A percentile compares a stretch with the other conserved stretches of the same genome.
Evolutionary conservation across 2,113 vertebrate genomes (phyloP).

Genomic region (Lycocorax pyrrhopterus): DNA sequence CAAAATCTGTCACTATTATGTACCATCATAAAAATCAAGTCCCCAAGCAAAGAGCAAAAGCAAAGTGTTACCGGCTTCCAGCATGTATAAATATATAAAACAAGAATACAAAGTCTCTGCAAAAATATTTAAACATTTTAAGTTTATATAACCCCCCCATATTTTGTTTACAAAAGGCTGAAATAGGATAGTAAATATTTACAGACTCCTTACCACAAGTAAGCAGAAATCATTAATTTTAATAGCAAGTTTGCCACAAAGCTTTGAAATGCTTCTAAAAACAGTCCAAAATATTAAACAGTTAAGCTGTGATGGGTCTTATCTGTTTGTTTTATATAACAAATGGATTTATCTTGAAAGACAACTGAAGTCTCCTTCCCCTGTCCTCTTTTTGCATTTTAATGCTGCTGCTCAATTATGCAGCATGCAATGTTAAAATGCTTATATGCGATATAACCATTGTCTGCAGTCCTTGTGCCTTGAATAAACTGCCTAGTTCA

Average conservation of each 20-base stretch:
- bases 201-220: neutral
- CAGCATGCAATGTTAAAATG: neutral
- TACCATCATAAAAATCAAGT: conserved; percentile 25
- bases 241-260: conserved; percentile 3
- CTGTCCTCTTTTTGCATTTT: neutral
- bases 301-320: neutral
- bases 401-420: neutral
- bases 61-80: neutral
- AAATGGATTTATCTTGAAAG: neutral
- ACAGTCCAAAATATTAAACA: conserved; percentile 16
- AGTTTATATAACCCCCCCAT: neutral
- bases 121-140: conserved; percentile 1
- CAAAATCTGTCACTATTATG: neutral
- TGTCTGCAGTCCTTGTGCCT: neutral
- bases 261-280: conserved; percentile 22
- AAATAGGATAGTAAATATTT: conserved; percentile 8
- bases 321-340: conserved; percentile 8
- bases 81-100: neutral
- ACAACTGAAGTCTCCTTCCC: neutral
- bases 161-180: conserved; percentile 9
- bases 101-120: neutral
- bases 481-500: conserved; percentile 20
- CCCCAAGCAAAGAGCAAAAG: neutral
- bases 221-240: conserved; percentile 27
- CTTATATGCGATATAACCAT: neutral